A percentile compares a stretch with the other conserved stretches of the same genome.
Conservation (phyloP, 2,113 vertebrate genomes). For the Xenopus laevis region DNA sequence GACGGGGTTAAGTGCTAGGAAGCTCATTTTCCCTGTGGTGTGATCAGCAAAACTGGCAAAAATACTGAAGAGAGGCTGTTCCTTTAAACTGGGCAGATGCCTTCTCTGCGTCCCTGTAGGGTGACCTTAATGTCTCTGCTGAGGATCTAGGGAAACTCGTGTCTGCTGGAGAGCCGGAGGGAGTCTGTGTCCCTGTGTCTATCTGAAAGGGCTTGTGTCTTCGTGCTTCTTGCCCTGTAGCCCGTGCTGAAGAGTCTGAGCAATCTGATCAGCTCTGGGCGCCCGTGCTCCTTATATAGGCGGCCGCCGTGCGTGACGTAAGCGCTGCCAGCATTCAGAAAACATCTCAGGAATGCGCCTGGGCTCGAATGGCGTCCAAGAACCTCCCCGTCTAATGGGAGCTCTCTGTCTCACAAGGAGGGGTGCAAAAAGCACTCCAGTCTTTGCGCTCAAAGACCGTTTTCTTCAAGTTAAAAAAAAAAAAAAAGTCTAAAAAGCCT, state of each 20-base stretch:
- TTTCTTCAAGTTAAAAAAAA: neutral
- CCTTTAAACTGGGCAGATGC: neutral
- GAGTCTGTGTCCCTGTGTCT: neutral
- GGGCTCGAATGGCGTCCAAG: constrained; percentile 86
- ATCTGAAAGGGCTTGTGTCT: neutral
- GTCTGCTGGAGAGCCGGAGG: too few relatives aligned
- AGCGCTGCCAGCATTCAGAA: constrained; percentile 78
- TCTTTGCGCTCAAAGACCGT: neutral
- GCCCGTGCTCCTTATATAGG: constrained; percentile 58
- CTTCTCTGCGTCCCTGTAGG: neutral
- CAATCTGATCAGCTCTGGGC: constrained; percentile 16
- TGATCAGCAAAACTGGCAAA: constrained; percentile 3
- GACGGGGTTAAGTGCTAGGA: constrained; percentile 47
- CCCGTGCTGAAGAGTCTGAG: neutral
- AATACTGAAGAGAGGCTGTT: neutral
- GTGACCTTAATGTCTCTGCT: neutral
- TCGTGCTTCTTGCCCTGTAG: neutral
- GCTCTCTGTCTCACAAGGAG: constrained; percentile 36
- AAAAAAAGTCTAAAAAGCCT: neutral
- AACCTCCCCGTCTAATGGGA: constrained; percentile 80
- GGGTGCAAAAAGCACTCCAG: neutral
- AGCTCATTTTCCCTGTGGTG: constrained; percentile 53
- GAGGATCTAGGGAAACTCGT: neutral
- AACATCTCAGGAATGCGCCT: constrained; percentile 91
- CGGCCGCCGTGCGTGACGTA: constrained; percentile 75